Evolutionary conservation across 1,140 invertebrate genomes (phyloP).

Genomic region (Semibalanus balanoides): DNA sequence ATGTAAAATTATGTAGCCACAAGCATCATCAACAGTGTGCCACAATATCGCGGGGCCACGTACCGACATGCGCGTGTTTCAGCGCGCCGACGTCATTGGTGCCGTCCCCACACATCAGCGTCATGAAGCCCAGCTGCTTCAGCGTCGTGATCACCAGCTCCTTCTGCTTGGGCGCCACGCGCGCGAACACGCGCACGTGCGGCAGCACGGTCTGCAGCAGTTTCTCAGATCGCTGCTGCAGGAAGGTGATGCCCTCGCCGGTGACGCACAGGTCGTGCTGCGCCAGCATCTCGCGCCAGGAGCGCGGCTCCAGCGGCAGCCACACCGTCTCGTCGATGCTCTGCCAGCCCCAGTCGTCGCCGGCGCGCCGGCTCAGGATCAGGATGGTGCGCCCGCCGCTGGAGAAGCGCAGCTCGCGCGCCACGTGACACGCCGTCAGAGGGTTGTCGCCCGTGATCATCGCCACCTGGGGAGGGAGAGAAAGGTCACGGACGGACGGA

Average conservation of each 20-base stretch:
- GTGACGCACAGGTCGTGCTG: conserved; percentile 20
- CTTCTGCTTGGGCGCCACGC: conserved; percentile 93
- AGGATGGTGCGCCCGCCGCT: conserved; percentile 49
- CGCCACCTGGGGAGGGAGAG: conserved; percentile 45
- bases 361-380: conserved; percentile 41
- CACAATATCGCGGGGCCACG: too few relatives aligned
- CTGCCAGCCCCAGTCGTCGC: conserved; percentile 54
- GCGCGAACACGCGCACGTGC: conserved; percentile 73
- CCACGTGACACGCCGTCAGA: conserved; percentile 96
- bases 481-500: too few relatives aligned
- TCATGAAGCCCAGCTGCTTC: conserved; percentile 72
- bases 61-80: conserved; percentile 91
- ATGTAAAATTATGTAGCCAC: too few relatives aligned
- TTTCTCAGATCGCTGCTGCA: conserved; percentile 45
- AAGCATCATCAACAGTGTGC: too few relatives aligned
- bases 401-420: conserved; percentile 80
- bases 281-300: conserved; percentile 9
- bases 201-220: conserved; percentile 63
- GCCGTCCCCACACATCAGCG: conserved; percentile 99
- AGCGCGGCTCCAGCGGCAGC: conserved; percentile 37
- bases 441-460: conserved; percentile 99
- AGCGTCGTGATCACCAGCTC: conserved; percentile 83
- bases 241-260: conserved; percentile 47
- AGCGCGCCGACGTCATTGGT: conserved; percentile 99
- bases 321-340: conserved; percentile 57